Percentiles rank a stretch among this genome's conserved stretches.
Conservation (phyloP, 2,797 vertebrate genomes). For the Lemur catta region DNA sequence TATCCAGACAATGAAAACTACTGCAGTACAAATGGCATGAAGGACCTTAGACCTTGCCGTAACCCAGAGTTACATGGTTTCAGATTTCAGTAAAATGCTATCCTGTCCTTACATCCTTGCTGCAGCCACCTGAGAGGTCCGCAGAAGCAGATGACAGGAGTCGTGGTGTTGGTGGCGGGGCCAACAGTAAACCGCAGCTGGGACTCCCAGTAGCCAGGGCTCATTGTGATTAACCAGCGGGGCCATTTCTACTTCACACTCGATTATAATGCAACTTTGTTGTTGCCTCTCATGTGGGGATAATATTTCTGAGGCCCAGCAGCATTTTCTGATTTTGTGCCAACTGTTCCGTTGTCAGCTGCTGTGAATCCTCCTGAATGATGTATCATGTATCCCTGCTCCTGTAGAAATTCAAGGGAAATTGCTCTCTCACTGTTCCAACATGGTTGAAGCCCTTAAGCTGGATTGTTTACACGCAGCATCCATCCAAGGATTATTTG, state of each 20-base stretch:
- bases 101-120: background rate
- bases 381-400: background rate
- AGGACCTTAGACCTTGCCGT: background rate
- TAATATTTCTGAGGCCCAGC: background rate
- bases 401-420: background rate
- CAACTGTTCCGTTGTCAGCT: background rate
- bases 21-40: background rate
- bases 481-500: background rate
- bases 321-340: background rate
- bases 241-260: background rate
- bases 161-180: background rate
- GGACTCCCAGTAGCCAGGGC: background rate
- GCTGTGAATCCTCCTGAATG: background rate
- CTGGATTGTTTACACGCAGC: background rate
- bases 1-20: background rate
- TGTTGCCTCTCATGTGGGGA: background rate
- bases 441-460: background rate
- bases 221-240: background rate
- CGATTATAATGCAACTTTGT: background rate
- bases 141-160: background rate
- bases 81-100: background rate
- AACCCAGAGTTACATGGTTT: background rate
- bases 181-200: background rate
- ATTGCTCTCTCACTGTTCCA: background rate
- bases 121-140: background rate